These are phyloP conservation scores for Desoria tigrina DNA, from an alignment of 2,888 invertebrate genomes.

Conservation along the genomic window DNA sequence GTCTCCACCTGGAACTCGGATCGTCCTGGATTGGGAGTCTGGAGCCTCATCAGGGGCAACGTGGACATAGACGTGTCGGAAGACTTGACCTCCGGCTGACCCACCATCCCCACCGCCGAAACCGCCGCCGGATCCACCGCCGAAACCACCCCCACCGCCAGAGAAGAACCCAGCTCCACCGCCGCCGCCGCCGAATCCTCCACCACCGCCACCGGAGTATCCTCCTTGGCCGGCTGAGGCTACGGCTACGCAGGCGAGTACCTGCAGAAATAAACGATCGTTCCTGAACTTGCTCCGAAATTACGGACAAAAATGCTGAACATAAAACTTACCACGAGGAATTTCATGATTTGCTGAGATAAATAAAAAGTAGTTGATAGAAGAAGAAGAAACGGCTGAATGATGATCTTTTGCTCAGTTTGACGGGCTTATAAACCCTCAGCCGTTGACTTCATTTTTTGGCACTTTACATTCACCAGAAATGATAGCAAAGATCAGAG, in stretches of 20 bases:
- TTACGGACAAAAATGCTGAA: too few species aligned
- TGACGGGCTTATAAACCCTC: slow-evolving; percentile 21
- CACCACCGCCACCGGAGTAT: slow-evolving; percentile 8
- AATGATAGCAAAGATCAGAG: too few species aligned
- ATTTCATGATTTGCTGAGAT: slow-evolving; percentile 24
- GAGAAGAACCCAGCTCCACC: not conserved
- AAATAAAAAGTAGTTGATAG: not conserved
- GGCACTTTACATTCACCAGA: too few species aligned
- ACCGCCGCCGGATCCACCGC: slow-evolving; percentile 11
- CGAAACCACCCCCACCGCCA: not conserved
- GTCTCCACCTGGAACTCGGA: slow-evolving; percentile 58
- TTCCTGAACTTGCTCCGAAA: too few species aligned
- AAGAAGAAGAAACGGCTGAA: slow-evolving; percentile 5
- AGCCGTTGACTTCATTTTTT: too few species aligned
- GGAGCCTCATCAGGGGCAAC: slow-evolving; percentile 77
- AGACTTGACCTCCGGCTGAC: slow-evolving; percentile 9
- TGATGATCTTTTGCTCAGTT: slow-evolving; percentile 14
- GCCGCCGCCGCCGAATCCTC: not conserved
- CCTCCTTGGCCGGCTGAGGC: slow-evolving; percentile 29
- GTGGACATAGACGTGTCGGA: slow-evolving; percentile 67
- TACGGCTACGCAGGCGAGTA: slow-evolving; percentile 30
- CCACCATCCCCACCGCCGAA: too few species aligned
- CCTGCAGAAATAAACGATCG: slow-evolving; percentile 16
- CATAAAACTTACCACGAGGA: slow-evolving; percentile 39
- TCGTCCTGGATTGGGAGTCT: slow-evolving; percentile 56